Conservation (phyloP, 2,888 invertebrate genomes). For the Chesias legatella region DNA sequence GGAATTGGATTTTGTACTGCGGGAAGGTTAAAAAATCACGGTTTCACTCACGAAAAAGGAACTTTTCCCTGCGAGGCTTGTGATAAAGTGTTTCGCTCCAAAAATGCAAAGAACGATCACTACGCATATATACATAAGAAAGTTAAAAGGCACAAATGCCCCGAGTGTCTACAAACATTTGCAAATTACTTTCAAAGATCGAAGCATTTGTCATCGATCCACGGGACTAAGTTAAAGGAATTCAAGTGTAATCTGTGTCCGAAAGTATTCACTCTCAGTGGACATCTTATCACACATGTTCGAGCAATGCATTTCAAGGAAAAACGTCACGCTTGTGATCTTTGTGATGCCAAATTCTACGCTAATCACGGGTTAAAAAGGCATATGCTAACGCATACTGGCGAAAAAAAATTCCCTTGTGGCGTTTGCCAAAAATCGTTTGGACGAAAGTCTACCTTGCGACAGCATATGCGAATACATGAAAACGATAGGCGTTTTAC, state of each 20-base stretch:
- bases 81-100: constrained; percentile 71
- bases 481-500: constrained; percentile 62
- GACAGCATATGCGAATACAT: constrained; percentile 68
- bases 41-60: constrained; percentile 61
- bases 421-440: constrained; percentile 74
- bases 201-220: constrained; percentile 58
- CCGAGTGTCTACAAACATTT: constrained; percentile 62
- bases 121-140: constrained; percentile 72
- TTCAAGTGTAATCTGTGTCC: constrained; percentile 64
- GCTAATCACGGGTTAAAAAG: constrained; percentile 76
- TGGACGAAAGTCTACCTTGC: constrained; percentile 65
- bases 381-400: constrained; percentile 77
- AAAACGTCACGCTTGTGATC: constrained; percentile 64
- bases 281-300: constrained; percentile 60
- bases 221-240: constrained; percentile 64
- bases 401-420: constrained; percentile 73
- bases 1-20: constrained; percentile 67
- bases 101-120: constrained; percentile 69
- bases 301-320: constrained; percentile 66
- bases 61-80: constrained; percentile 66
- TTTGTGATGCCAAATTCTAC: constrained; percentile 78
- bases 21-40: constrained; percentile 57
- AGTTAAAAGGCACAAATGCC: constrained; percentile 63
- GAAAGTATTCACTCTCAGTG: constrained; percentile 61
- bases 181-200: constrained; percentile 68